phyloP scores from a whole-genome alignment of 2,888 invertebrate species.

The Esperia sulphurella region DNA sequence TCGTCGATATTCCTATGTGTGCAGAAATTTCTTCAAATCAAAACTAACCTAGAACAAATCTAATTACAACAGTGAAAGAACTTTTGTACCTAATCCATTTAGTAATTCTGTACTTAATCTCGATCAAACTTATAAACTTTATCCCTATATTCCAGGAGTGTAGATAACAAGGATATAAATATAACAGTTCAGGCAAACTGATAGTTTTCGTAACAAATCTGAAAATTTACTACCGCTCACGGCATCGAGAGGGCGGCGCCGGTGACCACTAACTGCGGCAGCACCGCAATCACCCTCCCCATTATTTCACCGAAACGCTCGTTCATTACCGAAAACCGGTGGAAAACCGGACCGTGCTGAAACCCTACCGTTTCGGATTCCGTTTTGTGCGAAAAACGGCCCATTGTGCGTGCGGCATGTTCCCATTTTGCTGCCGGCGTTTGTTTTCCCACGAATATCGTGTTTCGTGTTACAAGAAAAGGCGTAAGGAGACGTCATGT shows the following conservation, averaged over 20 bases:
- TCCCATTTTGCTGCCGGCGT: background rate
- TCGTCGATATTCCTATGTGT: too few relatives aligned
- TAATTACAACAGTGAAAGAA: too few relatives aligned
- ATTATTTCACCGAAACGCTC: constrained; percentile 31
- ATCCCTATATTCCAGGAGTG: too few relatives aligned
- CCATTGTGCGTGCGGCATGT: constrained; percentile 12
- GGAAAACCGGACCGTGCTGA: constrained; percentile 15
- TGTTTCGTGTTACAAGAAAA: background rate
- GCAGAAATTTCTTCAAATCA: too few relatives aligned
- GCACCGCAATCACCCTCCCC: constrained; percentile 32
- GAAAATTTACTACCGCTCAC: constrained; percentile 16
- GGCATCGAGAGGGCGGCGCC: constrained; percentile 15
- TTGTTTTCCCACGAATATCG: background rate
- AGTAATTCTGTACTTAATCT: too few relatives aligned
- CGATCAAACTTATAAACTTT: too few relatives aligned
- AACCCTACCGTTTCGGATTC: constrained; percentile 23
- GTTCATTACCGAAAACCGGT: constrained; percentile 44
- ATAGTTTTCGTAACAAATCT: constrained; percentile 9
- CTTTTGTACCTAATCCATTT: too few relatives aligned
- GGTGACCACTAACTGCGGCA: constrained; percentile 31
- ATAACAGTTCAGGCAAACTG: background rate
- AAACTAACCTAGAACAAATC: too few relatives aligned
- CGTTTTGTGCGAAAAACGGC: constrained; percentile 37
- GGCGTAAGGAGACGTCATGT: too few relatives aligned
- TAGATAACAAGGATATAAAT: background rate